These are phyloP conservation scores for Zosterops hypoxanthus DNA, from an alignment of 2,113 vertebrate species.

Conservation along the genomic window DNA sequence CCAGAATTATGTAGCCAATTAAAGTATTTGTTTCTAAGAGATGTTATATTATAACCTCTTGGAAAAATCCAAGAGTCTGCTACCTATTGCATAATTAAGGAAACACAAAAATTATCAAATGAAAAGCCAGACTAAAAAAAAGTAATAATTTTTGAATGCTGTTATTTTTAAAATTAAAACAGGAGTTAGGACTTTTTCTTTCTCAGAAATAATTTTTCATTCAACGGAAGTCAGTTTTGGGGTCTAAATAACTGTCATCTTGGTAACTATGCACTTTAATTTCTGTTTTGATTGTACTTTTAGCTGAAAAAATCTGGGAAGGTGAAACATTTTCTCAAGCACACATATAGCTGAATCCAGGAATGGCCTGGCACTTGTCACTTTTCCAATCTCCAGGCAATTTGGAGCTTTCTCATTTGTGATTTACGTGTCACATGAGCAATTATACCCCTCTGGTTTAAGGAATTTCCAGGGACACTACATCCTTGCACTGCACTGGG, in stretches of 20 bases:
- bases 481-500: not conserved
- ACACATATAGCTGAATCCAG: not conserved
- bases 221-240: not conserved
- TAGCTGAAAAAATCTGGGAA: not conserved
- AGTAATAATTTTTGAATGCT: not conserved
- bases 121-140: not conserved
- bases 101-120: not conserved
- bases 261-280: not conserved
- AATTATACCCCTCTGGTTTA: not conserved
- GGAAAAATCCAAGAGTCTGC: not conserved
- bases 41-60: not conserved
- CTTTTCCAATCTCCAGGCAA: not conserved
- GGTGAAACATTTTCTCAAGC: not conserved
- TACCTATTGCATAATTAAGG: not conserved
- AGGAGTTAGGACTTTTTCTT: not conserved
- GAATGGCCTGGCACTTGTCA: not conserved
- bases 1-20: not conserved
- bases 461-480: not conserved
- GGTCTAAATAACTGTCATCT: not conserved
- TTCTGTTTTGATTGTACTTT: not conserved
- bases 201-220: not conserved
- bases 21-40: not conserved
- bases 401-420: not conserved
- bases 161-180: not conserved
- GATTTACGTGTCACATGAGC: not conserved